Percentiles rank a stretch among this genome's conserved stretches.
phyloP scores from a whole-genome alignment of 2,888 invertebrate species.

The Cotesia congregata region DNA sequence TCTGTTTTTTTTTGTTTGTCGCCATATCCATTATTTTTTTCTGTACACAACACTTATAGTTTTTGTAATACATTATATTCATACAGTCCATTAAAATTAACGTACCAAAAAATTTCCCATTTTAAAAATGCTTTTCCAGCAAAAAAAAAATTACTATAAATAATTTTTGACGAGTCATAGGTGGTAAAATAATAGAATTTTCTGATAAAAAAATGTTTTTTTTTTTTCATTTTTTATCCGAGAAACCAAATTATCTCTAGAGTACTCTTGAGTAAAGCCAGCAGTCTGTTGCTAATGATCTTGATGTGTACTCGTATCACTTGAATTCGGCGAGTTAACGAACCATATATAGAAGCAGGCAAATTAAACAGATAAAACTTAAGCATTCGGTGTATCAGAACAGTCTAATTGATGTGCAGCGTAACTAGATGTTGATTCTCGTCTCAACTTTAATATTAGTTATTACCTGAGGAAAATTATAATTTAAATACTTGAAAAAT shows the following conservation, averaged over 20 bases:
- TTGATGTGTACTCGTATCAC: background rate
- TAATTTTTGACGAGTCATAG: too few relatives aligned
- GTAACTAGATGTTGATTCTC: too few relatives aligned
- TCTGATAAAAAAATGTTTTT: too few relatives aligned
- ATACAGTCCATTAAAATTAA: background rate
- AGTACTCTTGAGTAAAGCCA: too few relatives aligned
- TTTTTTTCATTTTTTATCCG: too few relatives aligned
- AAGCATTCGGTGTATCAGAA: background rate
- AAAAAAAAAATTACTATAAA: background rate
- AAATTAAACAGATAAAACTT: background rate
- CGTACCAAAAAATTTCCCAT: background rate
- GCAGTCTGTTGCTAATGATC: background rate
- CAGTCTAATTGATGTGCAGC: background rate
- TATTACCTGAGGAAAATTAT: background rate
- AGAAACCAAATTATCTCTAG: too few relatives aligned
- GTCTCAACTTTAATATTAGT: too few relatives aligned
- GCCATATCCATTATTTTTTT: background rate
- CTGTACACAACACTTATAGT: background rate
- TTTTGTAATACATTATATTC: background rate
- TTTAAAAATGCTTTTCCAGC: background rate
- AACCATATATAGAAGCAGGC: background rate
- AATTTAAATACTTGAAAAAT: background rate
- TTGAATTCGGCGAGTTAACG: background rate
- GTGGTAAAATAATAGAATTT: too few relatives aligned
- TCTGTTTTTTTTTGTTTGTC: background rate